These are phyloP conservation scores for Calidris pugnax DNA, from an alignment of 2,113 vertebrate genomes.

Conservation along the genomic window DNA sequence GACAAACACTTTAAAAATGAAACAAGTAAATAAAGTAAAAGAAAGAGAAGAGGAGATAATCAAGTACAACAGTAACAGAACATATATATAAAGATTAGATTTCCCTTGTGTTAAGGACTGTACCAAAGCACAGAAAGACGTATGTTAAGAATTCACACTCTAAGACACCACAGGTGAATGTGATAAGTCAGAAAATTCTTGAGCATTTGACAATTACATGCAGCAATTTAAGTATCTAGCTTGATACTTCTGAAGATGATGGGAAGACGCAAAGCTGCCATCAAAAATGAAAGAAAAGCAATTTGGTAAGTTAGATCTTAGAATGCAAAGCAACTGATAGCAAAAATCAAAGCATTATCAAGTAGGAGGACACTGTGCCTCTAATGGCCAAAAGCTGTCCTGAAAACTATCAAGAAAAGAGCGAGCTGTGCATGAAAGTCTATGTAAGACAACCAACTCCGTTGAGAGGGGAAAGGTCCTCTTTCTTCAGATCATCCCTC, in stretches of 20 bases:
- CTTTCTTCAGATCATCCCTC: neutral
- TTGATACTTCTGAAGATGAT: neutral
- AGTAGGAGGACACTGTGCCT: rapidly evolving
- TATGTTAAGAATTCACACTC: neutral
- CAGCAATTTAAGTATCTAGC: neutral
- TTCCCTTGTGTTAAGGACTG: neutral
- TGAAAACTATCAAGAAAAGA: neutral
- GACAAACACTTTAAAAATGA: neutral
- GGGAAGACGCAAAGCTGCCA: neutral
- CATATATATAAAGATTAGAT: neutral
- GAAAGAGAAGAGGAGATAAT: neutral
- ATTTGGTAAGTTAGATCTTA: neutral
- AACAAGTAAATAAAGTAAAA: neutral
- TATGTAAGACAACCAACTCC: neutral
- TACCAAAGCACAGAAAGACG: neutral
- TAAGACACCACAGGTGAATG: neutral
- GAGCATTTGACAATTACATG: neutral
- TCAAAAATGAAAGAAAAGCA: neutral
- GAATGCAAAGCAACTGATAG: neutral
- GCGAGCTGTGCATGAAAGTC: neutral
- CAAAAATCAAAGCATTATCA: neutral
- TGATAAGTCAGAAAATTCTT: neutral
- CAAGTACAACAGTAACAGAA: neutral
- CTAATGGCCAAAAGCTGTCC: neutral
- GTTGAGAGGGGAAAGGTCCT: neutral